These are phyloP conservation scores for Perithous albicinctus DNA, from an alignment of 2,888 invertebrate genomes.

Conservation along the genomic window DNA sequence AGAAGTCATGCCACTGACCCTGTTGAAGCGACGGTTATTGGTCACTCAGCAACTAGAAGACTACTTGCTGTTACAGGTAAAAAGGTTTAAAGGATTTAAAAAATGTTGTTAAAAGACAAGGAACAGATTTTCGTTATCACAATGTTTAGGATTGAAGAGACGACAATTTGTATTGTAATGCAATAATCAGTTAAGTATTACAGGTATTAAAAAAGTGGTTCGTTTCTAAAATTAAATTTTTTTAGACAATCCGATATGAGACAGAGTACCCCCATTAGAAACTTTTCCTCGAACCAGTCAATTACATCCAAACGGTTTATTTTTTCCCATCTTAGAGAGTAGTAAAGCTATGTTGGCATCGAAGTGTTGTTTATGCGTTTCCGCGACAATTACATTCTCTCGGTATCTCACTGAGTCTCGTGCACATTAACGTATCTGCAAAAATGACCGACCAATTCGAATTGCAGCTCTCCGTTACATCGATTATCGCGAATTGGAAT, in stretches of 20 bases:
- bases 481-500: conserved; percentile 16
- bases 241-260: too few species aligned
- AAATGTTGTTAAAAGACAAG: too few species aligned
- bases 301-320: conserved; percentile 41
- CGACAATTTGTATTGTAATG: neutral
- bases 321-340: conserved; percentile 24
- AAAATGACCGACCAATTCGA: neutral
- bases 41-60: conserved; percentile 74
- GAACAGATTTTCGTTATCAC: neutral
- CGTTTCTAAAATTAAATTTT: too few species aligned
- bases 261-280: conserved; percentile 11
- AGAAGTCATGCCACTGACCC: conserved; percentile 71
- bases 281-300: conserved; percentile 45
- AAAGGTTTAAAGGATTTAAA: neutral
- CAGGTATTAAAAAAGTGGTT: neutral
- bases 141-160: neutral
- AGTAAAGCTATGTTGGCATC: neutral
- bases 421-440: neutral
- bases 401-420: neutral
- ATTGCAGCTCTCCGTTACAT: conserved; percentile 21
- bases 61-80: conserved; percentile 77
- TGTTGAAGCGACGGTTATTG: conserved; percentile 72
- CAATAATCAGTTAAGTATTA: neutral
- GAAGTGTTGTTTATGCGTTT: conserved; percentile 41
- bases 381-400: conserved; percentile 30